Evolutionary conservation across 1,140 invertebrate species (phyloP).

Genomic region (Magallana ariakensis): DNA sequence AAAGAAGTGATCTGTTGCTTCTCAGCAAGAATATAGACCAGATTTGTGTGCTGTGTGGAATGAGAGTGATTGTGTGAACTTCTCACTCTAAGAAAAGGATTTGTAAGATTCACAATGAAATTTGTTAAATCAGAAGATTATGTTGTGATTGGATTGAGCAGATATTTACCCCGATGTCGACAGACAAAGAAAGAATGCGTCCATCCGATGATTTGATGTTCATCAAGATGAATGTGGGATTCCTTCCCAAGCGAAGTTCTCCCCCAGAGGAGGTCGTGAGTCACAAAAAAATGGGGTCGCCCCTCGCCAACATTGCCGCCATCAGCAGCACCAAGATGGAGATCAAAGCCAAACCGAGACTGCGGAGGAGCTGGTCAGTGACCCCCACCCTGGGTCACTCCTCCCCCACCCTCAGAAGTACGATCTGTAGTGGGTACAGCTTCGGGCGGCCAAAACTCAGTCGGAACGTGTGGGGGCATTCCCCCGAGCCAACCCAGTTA

Average conservation of each 20-base stretch:
- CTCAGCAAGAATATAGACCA: not conserved
- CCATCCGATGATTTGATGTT: constrained; percentile 32
- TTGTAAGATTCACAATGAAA: constrained; percentile 7
- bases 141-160: not conserved
- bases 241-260: constrained; percentile 23
- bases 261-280: not conserved
- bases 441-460: constrained; percentile 38
- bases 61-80: not conserved
- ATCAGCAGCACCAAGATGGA: constrained; percentile 54
- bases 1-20: not conserved
- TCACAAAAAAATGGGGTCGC: not conserved
- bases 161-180: not conserved
- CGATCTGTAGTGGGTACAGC: constrained; percentile 20
- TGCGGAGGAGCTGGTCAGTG: constrained; percentile 49
- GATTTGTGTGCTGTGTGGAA: not conserved
- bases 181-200: not conserved
- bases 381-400: constrained; percentile 30
- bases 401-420: not conserved
- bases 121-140: not conserved
- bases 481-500: constrained; percentile 1
- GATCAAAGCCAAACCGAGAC: constrained; percentile 51
- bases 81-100: not conserved
- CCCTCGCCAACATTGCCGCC: constrained; percentile 25
- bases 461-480: constrained; percentile 17
- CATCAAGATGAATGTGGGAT: constrained; percentile 50